These are phyloP conservation scores for Hoplodrina ambigua DNA, from an alignment of 2,888 invertebrate species.

Conservation along the genomic window DNA sequence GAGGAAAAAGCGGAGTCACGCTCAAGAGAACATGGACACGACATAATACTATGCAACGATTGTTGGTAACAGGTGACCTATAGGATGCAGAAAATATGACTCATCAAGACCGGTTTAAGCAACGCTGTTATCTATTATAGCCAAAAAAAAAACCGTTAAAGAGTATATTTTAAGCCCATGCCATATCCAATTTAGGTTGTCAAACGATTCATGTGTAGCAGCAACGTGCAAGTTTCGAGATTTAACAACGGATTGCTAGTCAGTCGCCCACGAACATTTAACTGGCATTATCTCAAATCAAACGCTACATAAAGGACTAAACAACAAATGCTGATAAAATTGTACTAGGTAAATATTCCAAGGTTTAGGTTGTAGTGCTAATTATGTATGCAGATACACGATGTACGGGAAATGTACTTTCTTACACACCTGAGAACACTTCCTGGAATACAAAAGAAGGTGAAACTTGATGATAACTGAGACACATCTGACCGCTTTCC, in stretches of 20 bases:
- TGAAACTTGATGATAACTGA: constrained; percentile 76
- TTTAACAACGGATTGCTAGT: constrained; percentile 46
- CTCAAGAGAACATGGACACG: constrained; percentile 73
- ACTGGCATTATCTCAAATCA: constrained; percentile 22
- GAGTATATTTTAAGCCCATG: not conserved
- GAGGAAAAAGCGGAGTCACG: constrained; percentile 78
- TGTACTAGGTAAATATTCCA: not conserved
- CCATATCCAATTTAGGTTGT: constrained; percentile 25
- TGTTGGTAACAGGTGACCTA: constrained; percentile 38
- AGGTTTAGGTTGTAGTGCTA: constrained; percentile 32
- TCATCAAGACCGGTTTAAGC: constrained; percentile 13
- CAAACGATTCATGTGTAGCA: constrained; percentile 15
- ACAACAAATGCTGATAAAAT: constrained; percentile 3
- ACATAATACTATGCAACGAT: constrained; percentile 65
- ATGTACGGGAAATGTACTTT: constrained; percentile 77
- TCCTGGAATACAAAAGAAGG: constrained; percentile 83
- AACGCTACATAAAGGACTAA: constrained; percentile 7
- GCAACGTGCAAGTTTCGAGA: constrained; percentile 44
- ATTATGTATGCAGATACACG: constrained; percentile 52
- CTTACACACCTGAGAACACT: constrained; percentile 66
- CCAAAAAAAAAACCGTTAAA: not conserved
- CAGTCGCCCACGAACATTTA: constrained; percentile 41
- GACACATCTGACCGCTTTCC: constrained; percentile 75
- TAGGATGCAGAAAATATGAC: constrained; percentile 15
- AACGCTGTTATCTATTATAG: not conserved